Base-by-base conservation (phyloP, 2,113 vertebrate genomes). In the Nesoenas mayeri region DNA sequence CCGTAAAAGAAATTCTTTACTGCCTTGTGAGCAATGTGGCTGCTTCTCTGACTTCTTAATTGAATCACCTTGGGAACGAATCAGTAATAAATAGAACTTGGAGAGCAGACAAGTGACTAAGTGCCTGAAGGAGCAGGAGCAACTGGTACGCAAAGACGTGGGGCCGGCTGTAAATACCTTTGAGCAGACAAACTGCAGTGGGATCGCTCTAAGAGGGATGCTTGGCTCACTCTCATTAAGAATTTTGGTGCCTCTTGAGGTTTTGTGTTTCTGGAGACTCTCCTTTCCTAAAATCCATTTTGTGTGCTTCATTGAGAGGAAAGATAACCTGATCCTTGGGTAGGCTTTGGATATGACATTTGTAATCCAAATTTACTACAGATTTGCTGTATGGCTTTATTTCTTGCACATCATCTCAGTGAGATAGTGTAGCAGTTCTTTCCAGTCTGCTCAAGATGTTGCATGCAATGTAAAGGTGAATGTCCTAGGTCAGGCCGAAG, bases 11-110 rank as follows among this genome's bases (percentile, higher is more conserved):
- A 97, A 92, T 90, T 83, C 51, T 94, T 94, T 94, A 95, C 82
- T 94, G 91, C 85, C 54, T 93, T 71, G 74, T 85, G 91, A 95
- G 79, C 54, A 83, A 74, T 82, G 79, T 48, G 67, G 26, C 47
- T 95, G 74, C 74, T 96, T 94, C 91, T 83, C 67, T 94, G 91
- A 93, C 85, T 93, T 88, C 64, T 96, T 94, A 96, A 96, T 96
- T 91, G 82, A 93, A 91, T 90, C 85, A 91, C 88, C 74, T 91
- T 80, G 89, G 85, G 94, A 97, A 87, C 1, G 0, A 96, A 75
- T 60, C 71, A 70, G 74, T 88, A 95, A 96, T 88, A 93, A 91
- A 92, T 73, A 91, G 91, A 48, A 36, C 88, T 91, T 93, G 82
- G 79, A 95, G 71, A 77, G 82, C 51, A 94, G 84, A 75, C 47